Evolutionary conservation across 2,888 invertebrate genomes (phyloP), one percentile per base, ranked within the genome.

Genomic region (Agapetus fuscipes): DNA sequence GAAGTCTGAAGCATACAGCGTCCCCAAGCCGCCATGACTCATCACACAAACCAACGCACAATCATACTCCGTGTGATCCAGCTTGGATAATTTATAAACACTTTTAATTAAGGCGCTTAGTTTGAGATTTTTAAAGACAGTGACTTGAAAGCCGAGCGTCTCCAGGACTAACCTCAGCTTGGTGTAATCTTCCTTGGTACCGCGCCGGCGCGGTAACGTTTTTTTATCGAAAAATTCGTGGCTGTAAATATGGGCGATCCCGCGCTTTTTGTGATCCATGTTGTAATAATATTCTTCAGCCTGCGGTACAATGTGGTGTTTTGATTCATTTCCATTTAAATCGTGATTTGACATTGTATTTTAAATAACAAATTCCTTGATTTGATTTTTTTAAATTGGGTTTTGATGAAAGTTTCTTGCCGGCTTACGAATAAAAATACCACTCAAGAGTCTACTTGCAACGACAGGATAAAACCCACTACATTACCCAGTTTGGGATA

Each of bases 11-110:
- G 73, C 74, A 55, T 71, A 78, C 5, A 78, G 54, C 11, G 69
- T 51, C 1, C 73, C 74, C 29, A 72, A 60, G 49, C 78, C 77
- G 9, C 80, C 80, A 54, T 80, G 78, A 42, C 72, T 69, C 30
- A 80, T 57, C 10, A 80, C 71, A 26, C 72, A 69, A 48, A 76
- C 60, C 1, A 71, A 52, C 42, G 80, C 59, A 50, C 76, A 76
- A 53, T 78, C 78, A 32, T 62, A 60, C 30, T 73, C 55, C 1
- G 60, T 54, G 54, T 78, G 75, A 53, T 79, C 72, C 48, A 61
- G 5, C 6, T 11, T n/a, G 10, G 13, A 4, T 4, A 13, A 7
- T 6, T 13, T 11, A 5, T 11, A 5, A 4, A 28, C 10, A 13
- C 5, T 20, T 9, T 9, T 4, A 9, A 20, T 9, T 6, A 20